Base-by-base conservation (phyloP, 2,888 invertebrate species). In the Trichopria drosophilae region DNA sequence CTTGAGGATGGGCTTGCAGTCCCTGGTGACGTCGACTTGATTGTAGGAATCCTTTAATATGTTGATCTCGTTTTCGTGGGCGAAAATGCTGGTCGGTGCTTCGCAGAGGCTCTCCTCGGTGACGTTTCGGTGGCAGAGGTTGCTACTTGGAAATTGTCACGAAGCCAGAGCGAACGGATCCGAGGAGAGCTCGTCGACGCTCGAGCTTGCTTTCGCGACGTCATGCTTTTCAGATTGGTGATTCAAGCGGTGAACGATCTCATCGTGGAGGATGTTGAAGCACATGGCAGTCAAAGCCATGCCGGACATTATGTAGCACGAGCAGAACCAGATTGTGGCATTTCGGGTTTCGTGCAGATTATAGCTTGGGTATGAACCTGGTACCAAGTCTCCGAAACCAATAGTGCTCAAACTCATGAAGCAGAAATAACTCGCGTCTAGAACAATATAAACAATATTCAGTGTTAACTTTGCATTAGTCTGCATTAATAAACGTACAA, bases 331-430 rank as follows among this genome's bases (percentile, higher is more conserved):
- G 57, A 91, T 80, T 23, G 90, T 89, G 20, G 84, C 82, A 61
- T 84, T 83, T 49, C 66, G 66, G 61, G 84, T 83, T 29, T 85
- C 83, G 24, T 80, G 79, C 76, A 82, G 69, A 73, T 80, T 71
- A 76, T 79, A 62, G 75, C 79, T 72, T 66, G 82, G 72, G 76
- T 82, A 73, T 75, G 81, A 74, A 22, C 90, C 90, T 41, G 91
- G 90, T 60, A 90, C 82, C 78, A 91, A 84, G 70, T 90, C 90
- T 53, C 91, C 92, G 63, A 93, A 93, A 23, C 94, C 94, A 68
- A 92, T 93, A 12, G 93, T 93, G 67, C 90, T 93, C 69, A 95
- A 81, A 61, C 93, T 90, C 87, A 95, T 94, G 77, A 96, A 96
- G 77, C 94, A 95, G 78, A 95, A 96, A 77, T 91, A 96, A 68